Percentiles rank a stretch among this genome's conserved stretches.
phyloP scores from a whole-genome alignment of 2,797 vertebrate species.

The Streptopelia turtur region DNA sequence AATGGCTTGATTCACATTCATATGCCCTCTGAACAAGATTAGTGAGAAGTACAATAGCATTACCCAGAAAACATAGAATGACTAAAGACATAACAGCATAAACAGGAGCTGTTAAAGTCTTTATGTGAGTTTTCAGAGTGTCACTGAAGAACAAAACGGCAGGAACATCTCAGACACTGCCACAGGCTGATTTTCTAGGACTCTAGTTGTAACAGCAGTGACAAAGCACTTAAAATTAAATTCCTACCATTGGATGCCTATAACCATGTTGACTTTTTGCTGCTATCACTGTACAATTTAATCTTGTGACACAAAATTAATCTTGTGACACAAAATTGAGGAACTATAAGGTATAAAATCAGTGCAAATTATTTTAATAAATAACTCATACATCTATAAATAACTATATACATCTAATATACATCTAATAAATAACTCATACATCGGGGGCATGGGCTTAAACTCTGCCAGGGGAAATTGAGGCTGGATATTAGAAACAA shows the following conservation, averaged over 20 bases:
- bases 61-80: not conserved
- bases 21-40: not conserved
- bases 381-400: not conserved
- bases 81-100: not conserved
- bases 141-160: not conserved
- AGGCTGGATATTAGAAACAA: no score
- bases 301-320: no score
- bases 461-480: no score
- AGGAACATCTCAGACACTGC: not conserved
- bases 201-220: not conserved
- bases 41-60: not conserved
- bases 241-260: not conserved
- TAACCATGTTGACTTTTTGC: not conserved
- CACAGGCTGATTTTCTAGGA: rapidly evolving
- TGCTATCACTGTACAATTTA: not conserved
- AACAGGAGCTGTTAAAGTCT: not conserved
- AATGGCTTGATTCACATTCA: not conserved
- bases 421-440: no score
- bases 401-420: no score
- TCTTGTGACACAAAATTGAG: not conserved
- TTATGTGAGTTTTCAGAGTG: not conserved
- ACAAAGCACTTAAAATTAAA: not conserved
- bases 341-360: not conserved
- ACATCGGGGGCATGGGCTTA: no score
- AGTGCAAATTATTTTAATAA: not conserved